phyloP scores from a whole-genome alignment of 2,888 invertebrate species.

The Dasypogon diadema region DNA sequence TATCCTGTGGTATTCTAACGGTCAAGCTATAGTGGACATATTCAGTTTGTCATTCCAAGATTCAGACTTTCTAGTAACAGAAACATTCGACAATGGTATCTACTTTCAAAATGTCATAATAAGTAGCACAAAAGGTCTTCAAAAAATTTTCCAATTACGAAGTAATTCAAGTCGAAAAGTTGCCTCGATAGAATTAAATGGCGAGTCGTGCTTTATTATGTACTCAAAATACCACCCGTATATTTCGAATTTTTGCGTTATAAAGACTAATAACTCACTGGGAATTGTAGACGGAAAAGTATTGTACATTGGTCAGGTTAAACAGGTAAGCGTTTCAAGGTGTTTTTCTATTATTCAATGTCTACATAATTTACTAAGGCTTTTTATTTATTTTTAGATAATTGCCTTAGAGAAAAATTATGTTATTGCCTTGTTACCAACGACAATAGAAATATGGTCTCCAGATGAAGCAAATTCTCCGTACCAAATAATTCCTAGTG shows the following conservation, averaged over 20 bases:
- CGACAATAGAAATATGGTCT: constrained; percentile 60
- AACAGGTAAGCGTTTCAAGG: constrained; percentile 14
- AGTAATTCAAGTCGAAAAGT: constrained; percentile 50
- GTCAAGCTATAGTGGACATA: constrained; percentile 56
- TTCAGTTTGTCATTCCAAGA: constrained; percentile 56
- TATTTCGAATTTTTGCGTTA: constrained; percentile 5
- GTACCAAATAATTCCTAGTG: constrained; percentile 57
- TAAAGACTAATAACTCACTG: neutral
- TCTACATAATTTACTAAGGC: neutral
- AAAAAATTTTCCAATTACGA: constrained; percentile 53
- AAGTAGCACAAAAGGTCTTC: constrained; percentile 55
- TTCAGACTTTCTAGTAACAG: constrained; percentile 56
- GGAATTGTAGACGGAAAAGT: neutral
- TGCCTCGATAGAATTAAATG: constrained; percentile 4
- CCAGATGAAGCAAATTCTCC: constrained; percentile 50
- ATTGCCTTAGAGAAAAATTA: constrained; percentile 53
- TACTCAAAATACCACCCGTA: constrained; percentile 32
- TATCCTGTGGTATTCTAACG: constrained; percentile 58
- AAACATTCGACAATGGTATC: constrained; percentile 52
- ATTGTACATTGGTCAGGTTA: neutral
- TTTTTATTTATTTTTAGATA: constrained; percentile 55
- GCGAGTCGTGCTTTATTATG: constrained; percentile 11
- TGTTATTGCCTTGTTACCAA: constrained; percentile 56
- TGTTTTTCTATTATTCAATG: neutral
- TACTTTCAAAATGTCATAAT: constrained; percentile 55